Evolutionary conservation across 2,888 invertebrate genomes (phyloP).

Genomic region (Tipula helvola): DNA sequence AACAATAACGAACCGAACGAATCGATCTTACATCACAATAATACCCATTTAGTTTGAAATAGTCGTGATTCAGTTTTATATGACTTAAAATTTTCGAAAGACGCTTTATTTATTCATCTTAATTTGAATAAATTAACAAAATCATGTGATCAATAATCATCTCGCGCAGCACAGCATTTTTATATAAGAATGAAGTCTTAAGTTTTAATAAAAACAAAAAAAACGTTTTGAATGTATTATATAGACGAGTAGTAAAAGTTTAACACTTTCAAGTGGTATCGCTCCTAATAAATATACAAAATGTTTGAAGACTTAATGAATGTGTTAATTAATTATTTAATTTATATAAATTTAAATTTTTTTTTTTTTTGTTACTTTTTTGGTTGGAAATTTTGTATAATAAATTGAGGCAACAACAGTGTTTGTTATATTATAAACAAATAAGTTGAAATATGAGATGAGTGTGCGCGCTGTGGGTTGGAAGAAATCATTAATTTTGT

Average conservation of each 20-base stretch:
- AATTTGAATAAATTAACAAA: conserved; percentile 4
- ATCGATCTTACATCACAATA: not conserved
- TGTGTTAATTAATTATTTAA: not conserved
- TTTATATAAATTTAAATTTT: not conserved
- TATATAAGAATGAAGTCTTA: not conserved
- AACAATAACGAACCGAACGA: not conserved
- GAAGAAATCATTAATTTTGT: not conserved
- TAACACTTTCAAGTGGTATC: not conserved
- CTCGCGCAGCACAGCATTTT: not conserved
- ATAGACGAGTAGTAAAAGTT: not conserved
- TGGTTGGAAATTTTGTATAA: not conserved
- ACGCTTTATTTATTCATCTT: not conserved
- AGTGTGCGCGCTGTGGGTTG: not conserved
- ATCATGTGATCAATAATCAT: not conserved
- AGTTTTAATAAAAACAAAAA: not conserved
- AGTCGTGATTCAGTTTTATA: not conserved
- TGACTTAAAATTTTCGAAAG: not conserved
- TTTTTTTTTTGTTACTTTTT: not conserved
- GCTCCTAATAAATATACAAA: not conserved
- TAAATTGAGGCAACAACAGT: not conserved
- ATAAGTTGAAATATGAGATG: not conserved
- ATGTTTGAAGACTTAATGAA: not conserved
- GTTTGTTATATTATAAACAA: not conserved
- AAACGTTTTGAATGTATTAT: not conserved
- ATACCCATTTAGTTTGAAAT: not conserved